These are phyloP conservation scores for Drosophila oshimai DNA, from an alignment of 1,140 invertebrate genomes.

Conservation along the genomic window DNA sequence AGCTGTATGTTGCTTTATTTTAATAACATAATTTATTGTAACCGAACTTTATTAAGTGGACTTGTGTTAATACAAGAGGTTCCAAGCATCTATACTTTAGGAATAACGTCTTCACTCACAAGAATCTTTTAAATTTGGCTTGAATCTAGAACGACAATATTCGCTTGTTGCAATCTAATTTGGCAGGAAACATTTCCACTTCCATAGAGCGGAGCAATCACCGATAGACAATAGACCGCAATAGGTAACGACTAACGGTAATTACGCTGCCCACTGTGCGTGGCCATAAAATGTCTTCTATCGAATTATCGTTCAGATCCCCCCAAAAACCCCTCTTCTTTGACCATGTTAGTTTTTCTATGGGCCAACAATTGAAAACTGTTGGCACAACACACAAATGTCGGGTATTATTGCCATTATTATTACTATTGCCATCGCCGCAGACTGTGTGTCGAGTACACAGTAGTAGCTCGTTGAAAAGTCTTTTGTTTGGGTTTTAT, in stretches of 20 bases:
- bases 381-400: conserved; percentile 49
- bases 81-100: too few relatives aligned
- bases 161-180: conserved; percentile 38
- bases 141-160: conserved; percentile 25
- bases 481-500: conserved; percentile 35
- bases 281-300: conserved; percentile 51
- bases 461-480: conserved; percentile 15
- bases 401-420: conserved; percentile 27
- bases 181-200: conserved; percentile 28
- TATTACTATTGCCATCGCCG: conserved; percentile 22
- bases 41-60: too few relatives aligned
- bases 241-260: conserved; percentile 30
- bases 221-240: conserved; percentile 46
- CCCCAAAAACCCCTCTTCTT: background rate
- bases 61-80: too few relatives aligned
- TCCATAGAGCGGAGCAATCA: conserved; percentile 15
- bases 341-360: background rate
- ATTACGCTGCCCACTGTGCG: conserved; percentile 52
- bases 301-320: conserved; percentile 23
- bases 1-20: too few relatives aligned
- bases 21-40: too few relatives aligned
- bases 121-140: background rate
- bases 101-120: too few relatives aligned
- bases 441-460: conserved; percentile 23
- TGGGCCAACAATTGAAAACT: conserved; percentile 50